Evolutionary conservation across 1,140 invertebrate species (phyloP).

Genomic region (Ptiloglossa arizonensis): DNA sequence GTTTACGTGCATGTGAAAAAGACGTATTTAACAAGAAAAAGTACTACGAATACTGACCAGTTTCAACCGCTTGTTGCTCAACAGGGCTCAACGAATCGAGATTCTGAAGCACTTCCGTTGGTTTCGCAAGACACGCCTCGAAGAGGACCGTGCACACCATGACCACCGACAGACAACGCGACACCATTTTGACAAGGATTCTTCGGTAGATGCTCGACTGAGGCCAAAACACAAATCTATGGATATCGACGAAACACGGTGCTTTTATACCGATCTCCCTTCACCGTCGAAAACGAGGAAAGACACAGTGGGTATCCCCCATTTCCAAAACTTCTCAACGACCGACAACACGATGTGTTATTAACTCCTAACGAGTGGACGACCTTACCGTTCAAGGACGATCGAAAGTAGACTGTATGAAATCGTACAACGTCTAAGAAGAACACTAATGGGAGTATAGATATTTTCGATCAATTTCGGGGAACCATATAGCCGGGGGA

Average conservation of each 20-base stretch:
- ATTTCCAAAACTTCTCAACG: slow-evolving; percentile 11
- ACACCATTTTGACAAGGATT: slow-evolving; percentile 7
- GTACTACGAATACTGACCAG: slow-evolving; percentile 24
- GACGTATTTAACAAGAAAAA: background rate
- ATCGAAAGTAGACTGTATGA: slow-evolving; percentile 52
- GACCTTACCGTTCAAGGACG: slow-evolving; percentile 69
- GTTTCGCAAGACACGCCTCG: slow-evolving; percentile 26
- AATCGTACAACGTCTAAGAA: background rate
- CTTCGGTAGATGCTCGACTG: background rate
- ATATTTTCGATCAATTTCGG: background rate
- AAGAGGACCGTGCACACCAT: slow-evolving; percentile 9
- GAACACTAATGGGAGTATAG: slow-evolving; percentile 4
- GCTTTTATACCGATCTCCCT: slow-evolving; percentile 65
- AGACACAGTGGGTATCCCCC: slow-evolving; percentile 8
- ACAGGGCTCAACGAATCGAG: slow-evolving; percentile 16
- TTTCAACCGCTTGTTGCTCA: background rate
- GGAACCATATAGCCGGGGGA: background rate
- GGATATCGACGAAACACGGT: background rate
- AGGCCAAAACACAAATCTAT: slow-evolving; percentile 25
- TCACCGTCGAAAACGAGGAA: slow-evolving; percentile 49
- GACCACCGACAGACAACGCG: background rate
- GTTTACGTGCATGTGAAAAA: too few relatives aligned
- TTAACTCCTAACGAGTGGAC: slow-evolving; percentile 52
- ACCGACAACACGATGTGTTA: slow-evolving; percentile 15
- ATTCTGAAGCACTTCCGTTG: background rate